phyloP scores from a whole-genome alignment of 2,888 invertebrate species.

The Zelleria hepariella region DNA sequence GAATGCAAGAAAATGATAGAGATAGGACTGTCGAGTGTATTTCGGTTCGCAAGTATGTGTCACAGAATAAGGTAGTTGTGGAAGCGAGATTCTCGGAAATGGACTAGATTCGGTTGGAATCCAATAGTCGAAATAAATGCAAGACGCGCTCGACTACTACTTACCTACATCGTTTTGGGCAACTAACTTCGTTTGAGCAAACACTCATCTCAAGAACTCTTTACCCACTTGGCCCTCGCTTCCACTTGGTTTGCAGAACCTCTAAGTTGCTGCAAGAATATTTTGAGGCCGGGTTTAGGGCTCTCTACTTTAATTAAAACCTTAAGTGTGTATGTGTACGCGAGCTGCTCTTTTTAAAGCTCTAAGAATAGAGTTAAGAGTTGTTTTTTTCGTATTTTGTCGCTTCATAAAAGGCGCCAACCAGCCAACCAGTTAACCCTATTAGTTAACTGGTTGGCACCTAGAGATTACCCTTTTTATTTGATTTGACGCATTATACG shows the following conservation, averaged over 20 bases:
- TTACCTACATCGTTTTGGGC: slow-evolving; percentile 38
- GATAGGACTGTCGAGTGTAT: not conserved
- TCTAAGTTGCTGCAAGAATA: slow-evolving; percentile 25
- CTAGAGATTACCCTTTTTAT: too few relatives aligned
- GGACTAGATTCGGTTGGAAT: slow-evolving; percentile 37
- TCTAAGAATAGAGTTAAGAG: too few relatives aligned
- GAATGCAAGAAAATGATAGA: not conserved
- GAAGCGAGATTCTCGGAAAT: slow-evolving; percentile 17
- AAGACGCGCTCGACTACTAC: slow-evolving; percentile 27
- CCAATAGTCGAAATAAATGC: slow-evolving; percentile 43
- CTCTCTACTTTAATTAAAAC: slow-evolving; percentile 28
- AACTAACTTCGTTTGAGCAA: slow-evolving; percentile 47
- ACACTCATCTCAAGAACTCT: slow-evolving; percentile 39
- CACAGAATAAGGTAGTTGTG: not conserved
- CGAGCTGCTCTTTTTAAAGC: too few relatives aligned
- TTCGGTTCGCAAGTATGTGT: not conserved
- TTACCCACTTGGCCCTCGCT: slow-evolving; percentile 37
- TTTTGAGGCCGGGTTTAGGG: slow-evolving; percentile 21
- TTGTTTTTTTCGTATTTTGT: too few relatives aligned
- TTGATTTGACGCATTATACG: too few relatives aligned
- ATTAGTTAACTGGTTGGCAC: too few relatives aligned
- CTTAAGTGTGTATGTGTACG: slow-evolving; percentile 9
- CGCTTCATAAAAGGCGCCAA: too few relatives aligned
- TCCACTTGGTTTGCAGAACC: slow-evolving; percentile 34
- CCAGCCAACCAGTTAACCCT: too few relatives aligned